Evolutionary conservation across 2,888 invertebrate genomes (phyloP), one percentile per base, ranked within the genome.

Genomic region (Pammene aurita): DNA sequence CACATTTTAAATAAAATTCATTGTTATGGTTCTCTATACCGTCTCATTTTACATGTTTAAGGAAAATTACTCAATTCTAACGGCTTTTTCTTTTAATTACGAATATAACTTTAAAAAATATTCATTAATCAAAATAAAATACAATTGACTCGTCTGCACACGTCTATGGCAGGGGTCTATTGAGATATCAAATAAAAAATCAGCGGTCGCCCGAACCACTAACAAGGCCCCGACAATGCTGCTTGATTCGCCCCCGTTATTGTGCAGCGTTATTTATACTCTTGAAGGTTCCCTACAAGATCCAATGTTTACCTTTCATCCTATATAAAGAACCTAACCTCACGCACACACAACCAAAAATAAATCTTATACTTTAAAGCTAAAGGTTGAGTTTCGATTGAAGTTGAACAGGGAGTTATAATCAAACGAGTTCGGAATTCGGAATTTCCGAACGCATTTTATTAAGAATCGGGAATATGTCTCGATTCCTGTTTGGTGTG

Each of bases 121-220:
- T n/a, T n/a, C n/a, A n/a, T n/a, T n/a, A n/a, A n/a, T n/a, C 0
- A 58, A 44, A 26, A 44, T 9, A 41, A 7, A 9, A 58, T 34
- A 2, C n/a, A 9, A 35, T 34, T 64, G 42, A 14, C 1, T 58
- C 41, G 64, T 54, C 69, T 55, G 65, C 60, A 10, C 18, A 1
- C 38, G n/a, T 69, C 69, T 69, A 41, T 60, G 65, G 11, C 44
- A 34, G 52, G 84, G 83, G 83, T 86, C 88, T 90, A 91, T 92
- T 91, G 90, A 90, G 91, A 92, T 91, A 91, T 92, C 91, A 89
- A 91, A 92, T 90, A 91, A 90, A 91, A 90, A 91, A 91, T 92
- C 91, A 90, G 90, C 88, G 88, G 89, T 86, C 87, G 86, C 82
- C 81, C 83, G 80, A 76, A 80, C 78, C 78, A 79, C 89, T 90